Evolutionary conservation across 2,113 vertebrate genomes (phyloP).

Genomic region (Boleophthalmus pectinirostris): DNA sequence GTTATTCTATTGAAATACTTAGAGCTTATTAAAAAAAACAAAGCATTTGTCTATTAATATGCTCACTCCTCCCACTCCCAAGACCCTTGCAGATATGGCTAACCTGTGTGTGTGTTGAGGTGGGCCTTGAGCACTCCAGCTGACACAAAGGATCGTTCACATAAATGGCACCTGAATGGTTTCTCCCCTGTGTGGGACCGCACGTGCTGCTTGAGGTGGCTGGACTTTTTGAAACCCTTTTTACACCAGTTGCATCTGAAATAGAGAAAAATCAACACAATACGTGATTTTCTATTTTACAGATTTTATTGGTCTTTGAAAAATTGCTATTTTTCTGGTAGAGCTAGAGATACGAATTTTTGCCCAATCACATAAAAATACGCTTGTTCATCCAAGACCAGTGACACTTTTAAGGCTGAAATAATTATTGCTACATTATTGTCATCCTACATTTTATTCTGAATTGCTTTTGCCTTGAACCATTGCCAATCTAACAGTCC

Average conservation of each 20-base stretch:
- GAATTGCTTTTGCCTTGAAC: background rate
- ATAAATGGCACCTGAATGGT: conserved; percentile 91
- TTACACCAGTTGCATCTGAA: conserved; percentile 89
- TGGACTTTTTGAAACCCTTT: conserved; percentile 97
- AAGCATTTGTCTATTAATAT: too few relatives aligned
- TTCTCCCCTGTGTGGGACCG: conserved; percentile 97
- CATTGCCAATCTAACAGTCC: background rate
- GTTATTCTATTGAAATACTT: background rate
- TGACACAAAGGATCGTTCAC: conserved; percentile 92
- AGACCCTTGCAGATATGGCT: background rate
- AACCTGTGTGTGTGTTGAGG: conserved; percentile 96
- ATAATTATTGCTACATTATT: too few relatives aligned
- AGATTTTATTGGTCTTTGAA: too few relatives aligned
- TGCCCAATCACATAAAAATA: background rate
- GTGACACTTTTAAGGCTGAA: too few relatives aligned
- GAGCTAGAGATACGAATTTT: background rate
- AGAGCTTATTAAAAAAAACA: background rate
- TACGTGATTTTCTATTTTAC: background rate
- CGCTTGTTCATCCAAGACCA: too few relatives aligned
- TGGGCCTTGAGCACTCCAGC: conserved; percentile 96
- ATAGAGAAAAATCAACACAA: background rate
- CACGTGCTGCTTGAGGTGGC: conserved; percentile 96
- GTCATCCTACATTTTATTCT: background rate
- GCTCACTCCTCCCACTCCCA: too few relatives aligned
- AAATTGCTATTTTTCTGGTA: too few relatives aligned